Percentiles rank a stretch among this genome's conserved stretches.
These are phyloP conservation scores for Cnemophilus loriae DNA, from an alignment of 2,113 vertebrate species.

Conservation along the genomic window DNA sequence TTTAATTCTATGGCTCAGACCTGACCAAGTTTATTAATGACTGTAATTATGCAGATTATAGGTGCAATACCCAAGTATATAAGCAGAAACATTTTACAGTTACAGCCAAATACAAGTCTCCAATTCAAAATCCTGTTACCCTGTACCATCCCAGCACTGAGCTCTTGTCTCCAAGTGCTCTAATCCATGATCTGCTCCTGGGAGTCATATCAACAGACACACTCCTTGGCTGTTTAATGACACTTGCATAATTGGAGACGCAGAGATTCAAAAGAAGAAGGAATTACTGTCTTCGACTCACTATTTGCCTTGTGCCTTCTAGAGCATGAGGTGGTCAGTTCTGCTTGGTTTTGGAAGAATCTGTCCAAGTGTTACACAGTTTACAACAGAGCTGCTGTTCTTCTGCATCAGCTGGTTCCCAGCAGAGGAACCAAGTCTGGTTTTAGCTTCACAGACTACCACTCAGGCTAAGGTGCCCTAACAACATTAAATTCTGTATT, in stretches of 20 bases:
- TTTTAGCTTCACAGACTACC: not conserved
- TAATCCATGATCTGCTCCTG: not conserved
- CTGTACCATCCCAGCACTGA: not conserved
- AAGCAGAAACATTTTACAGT: not conserved
- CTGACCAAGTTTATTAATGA: not conserved
- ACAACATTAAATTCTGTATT: not conserved
- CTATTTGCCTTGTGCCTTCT: not conserved
- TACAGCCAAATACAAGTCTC: not conserved
- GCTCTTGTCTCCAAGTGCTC: not conserved
- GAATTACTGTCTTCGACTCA: not conserved
- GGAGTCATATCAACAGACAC: not conserved
- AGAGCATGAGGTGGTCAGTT: no score
- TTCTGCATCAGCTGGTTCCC: not conserved
- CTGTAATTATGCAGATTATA: not conserved
- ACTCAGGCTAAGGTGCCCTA: not conserved
- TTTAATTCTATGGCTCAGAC: not conserved
- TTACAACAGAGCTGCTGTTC: not conserved
- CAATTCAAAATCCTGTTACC: not conserved
- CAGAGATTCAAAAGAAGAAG: not conserved
- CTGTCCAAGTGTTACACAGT: not conserved
- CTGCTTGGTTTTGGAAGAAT: not conserved
- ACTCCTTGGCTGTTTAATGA: not conserved
- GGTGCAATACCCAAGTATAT: not conserved
- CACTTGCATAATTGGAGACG: not conserved
- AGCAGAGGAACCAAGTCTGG: not conserved